Percentiles rank a stretch among this genome's conserved stretches.
Conservation (phyloP, 2,113 vertebrate genomes). For the Pterocles gutturalis region DNA sequence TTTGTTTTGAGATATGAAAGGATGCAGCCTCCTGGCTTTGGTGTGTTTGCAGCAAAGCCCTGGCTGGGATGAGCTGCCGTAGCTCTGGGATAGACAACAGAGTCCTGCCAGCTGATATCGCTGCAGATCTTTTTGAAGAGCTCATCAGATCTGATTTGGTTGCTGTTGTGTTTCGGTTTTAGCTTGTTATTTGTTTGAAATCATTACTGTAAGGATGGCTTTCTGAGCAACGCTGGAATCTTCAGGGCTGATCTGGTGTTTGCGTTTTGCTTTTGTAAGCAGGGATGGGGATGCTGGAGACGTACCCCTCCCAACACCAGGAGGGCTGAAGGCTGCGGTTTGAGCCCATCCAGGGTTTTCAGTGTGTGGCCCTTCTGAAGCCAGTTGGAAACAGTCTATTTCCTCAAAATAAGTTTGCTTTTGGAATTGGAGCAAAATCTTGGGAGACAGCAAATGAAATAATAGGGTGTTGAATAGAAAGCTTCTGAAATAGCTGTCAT, state of each 20-base stretch:
- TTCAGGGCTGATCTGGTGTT: neutral
- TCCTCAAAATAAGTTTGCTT: constrained; percentile 79
- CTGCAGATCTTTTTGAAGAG: constrained; percentile 52
- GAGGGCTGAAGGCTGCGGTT: neutral
- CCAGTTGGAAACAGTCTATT: constrained; percentile 79
- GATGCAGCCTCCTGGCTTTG: constrained; percentile 12
- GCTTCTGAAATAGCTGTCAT: constrained; percentile 74
- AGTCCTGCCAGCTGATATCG: neutral
- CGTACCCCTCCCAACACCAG: neutral
- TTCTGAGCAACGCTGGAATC: neutral
- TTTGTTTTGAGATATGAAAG: constrained; percentile 5
- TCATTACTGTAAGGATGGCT: neutral
- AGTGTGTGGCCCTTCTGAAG: constrained; percentile 57
- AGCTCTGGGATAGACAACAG: constrained; percentile 57
- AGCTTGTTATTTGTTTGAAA: constrained; percentile 18
- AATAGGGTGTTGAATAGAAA: constrained; percentile 78
- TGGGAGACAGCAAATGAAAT: constrained; percentile 78
- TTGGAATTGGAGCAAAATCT: constrained; percentile 75
- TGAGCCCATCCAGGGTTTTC: neutral
- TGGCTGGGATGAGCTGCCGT: neutral
- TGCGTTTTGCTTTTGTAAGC: neutral
- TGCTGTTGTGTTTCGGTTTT: constrained; percentile 14
- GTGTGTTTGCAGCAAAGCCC: neutral
- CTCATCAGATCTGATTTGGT: constrained; percentile 6
- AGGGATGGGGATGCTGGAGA: neutral